Evolutionary conservation across 2,113 vertebrate genomes (phyloP).

Genomic region (Atractosteus spatula): DNA sequence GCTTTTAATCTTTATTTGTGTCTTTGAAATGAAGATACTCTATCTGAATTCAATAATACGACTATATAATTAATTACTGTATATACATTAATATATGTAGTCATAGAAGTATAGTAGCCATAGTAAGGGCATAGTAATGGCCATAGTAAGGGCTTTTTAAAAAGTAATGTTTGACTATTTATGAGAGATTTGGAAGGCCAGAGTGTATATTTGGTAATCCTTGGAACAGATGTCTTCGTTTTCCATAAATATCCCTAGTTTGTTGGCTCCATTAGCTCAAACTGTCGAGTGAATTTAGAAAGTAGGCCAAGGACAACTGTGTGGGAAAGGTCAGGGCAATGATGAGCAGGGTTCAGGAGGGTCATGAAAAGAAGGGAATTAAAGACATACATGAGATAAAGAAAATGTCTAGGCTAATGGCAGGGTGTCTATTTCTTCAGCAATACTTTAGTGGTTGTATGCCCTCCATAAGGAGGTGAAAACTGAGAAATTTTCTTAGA

Average conservation of each 20-base stretch:
- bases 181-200: too few relatives aligned
- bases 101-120: too few relatives aligned
- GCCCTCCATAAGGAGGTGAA: conserved; percentile 37
- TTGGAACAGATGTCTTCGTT: conserved; percentile 51
- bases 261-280: conserved; percentile 8
- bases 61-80: too few relatives aligned
- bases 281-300: neutral
- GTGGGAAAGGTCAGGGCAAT: conserved; percentile 42
- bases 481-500: conserved; percentile 40
- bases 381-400: neutral
- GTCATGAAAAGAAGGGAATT: conserved; percentile 4
- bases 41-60: too few relatives aligned
- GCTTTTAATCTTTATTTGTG: too few relatives aligned
- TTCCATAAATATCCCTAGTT: conserved; percentile 38
- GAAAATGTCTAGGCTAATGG: conserved; percentile 10
- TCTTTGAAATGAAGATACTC: too few relatives aligned
- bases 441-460: conserved; percentile 31
- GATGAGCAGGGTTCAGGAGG: conserved; percentile 17
- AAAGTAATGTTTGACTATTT: too few relatives aligned
- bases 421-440: conserved; percentile 20
- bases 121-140: too few relatives aligned
- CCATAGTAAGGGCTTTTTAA: too few relatives aligned
- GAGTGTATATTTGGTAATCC: conserved; percentile 42
- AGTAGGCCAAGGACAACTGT: conserved; percentile 12
- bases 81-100: too few relatives aligned